A percentile compares a stretch with the other conserved stretches of the same genome.
Conservation (phyloP, 2,113 vertebrate genomes). For the Erythrocebus patas region DNA sequence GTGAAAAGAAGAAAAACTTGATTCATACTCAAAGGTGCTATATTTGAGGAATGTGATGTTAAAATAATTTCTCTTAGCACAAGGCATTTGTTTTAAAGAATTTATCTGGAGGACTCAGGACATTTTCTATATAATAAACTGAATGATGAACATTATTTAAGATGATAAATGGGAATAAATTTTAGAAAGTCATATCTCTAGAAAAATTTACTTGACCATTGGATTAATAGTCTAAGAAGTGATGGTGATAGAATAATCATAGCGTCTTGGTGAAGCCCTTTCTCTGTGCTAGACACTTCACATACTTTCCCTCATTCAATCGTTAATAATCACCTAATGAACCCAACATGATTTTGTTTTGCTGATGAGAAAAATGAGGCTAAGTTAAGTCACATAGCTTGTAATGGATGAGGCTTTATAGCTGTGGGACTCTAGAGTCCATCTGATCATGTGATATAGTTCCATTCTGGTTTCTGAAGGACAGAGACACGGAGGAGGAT, state of each 20-base stretch:
- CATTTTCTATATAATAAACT: neutral
- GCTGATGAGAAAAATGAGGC: neutral
- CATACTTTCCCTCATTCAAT: neutral
- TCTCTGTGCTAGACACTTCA: neutral
- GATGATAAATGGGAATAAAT: neutral
- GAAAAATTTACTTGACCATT: neutral
- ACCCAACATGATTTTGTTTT: neutral
- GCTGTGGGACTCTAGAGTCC: neutral
- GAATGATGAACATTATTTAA: slow-evolving; percentile 5
- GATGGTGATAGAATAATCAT: neutral
- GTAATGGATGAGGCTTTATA: neutral
- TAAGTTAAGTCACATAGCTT: neutral
- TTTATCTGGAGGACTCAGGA: slow-evolving; percentile 13
- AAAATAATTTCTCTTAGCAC: slow-evolving; percentile 52
- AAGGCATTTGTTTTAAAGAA: slow-evolving; percentile 36
- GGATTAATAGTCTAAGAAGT: slow-evolving; percentile 19
- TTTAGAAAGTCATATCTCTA: slow-evolving; percentile 29
- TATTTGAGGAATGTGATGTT: slow-evolving; percentile 32
- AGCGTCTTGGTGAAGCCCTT: neutral
- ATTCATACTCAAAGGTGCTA: slow-evolving; percentile 51
- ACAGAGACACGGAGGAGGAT: neutral
- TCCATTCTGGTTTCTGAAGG: neutral
- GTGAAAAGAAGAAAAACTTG: slow-evolving; percentile 22
- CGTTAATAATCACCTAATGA: neutral
- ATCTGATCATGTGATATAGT: neutral